phyloP scores from a whole-genome alignment of 2,888 invertebrate genomes.

The Stictocephala bisonia region DNA sequence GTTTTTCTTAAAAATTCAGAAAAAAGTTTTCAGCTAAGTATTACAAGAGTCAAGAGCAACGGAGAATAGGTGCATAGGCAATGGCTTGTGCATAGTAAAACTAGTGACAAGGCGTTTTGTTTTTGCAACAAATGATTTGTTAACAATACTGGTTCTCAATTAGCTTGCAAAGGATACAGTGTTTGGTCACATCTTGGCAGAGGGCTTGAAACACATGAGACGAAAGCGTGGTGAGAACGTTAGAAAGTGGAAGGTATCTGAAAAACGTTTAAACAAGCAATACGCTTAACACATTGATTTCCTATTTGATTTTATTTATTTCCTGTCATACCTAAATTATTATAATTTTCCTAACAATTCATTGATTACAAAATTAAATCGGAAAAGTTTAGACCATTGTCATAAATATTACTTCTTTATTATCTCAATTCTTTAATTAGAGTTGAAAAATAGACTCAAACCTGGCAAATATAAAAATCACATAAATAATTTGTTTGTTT shows the following conservation, averaged over 20 bases:
- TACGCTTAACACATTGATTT: too few relatives aligned
- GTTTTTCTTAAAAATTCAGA: conserved; percentile 37
- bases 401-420: too few relatives aligned
- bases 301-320: too few relatives aligned
- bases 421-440: too few relatives aligned
- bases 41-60: conserved; percentile 30
- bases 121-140: conserved; percentile 35
- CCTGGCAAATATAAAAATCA: too few relatives aligned
- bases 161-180: conserved; percentile 20
- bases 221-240: conserved; percentile 9
- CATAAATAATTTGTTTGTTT: too few relatives aligned
- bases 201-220: conserved; percentile 35
- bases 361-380: too few relatives aligned
- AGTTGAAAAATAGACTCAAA: too few relatives aligned
- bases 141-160: conserved; percentile 1
- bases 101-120: conserved; percentile 30
- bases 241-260: conserved; percentile 43
- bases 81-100: conserved; percentile 39
- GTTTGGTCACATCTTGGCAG: conserved; percentile 42
- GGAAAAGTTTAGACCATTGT: too few relatives aligned
- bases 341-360: too few relatives aligned
- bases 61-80: conserved; percentile 28
- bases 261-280: conserved; percentile 20
- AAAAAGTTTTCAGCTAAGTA: conserved; percentile 42
- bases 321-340: too few relatives aligned